Base-by-base conservation (phyloP, 2,888 invertebrate species). In the Drosophila suboccidentalis region DNA sequence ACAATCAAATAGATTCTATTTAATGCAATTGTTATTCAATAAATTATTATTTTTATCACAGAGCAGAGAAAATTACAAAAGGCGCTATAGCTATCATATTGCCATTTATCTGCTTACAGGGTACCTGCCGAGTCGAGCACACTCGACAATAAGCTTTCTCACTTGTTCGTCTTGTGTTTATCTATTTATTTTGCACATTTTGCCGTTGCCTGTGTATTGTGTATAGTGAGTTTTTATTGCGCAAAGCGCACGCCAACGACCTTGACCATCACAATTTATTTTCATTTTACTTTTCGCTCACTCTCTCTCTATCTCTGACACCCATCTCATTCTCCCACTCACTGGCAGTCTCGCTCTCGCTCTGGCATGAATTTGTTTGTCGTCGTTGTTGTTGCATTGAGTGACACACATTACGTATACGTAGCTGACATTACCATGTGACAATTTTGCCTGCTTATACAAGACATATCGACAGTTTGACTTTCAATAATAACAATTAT, bases 231-330 rank as follows among this genome's bases (percentile, higher is more conserved):
- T 67, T 75, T 75, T 63, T 86, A 78, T 77, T 87, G 80, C 90
- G 89, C 79, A 82, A 73, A 86, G 77, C 90, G 80, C 75, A 83
- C 81, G 84, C 86, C 81, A 89, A 87, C 90, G 90, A 90, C 90
- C 90, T 90, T 90, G 90, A 90, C 90, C 90, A 90, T 90, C 90
- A 89, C 90, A 90, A 90, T 90, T 89, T 87, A 76, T 86, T 90
- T 90, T 87, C 81, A 85, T 86, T 84, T 89, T 84, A 78, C 83
- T 82, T 87, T 62, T 55, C 57, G 34, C 64, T 75, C 68, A 29
- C 71, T 36, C 47, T 67, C 68, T 54, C 34, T 34, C 54, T 5
- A 13, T 41, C 50, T 4, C 39, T 26, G 4, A 4, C 17, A 10
- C 9, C 17, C 41, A 5, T 17, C 41, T 2, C 49, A 17, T 17